Conservation (phyloP, 2,797 vertebrate genomes). For the Takifugu rubripes region DNA sequence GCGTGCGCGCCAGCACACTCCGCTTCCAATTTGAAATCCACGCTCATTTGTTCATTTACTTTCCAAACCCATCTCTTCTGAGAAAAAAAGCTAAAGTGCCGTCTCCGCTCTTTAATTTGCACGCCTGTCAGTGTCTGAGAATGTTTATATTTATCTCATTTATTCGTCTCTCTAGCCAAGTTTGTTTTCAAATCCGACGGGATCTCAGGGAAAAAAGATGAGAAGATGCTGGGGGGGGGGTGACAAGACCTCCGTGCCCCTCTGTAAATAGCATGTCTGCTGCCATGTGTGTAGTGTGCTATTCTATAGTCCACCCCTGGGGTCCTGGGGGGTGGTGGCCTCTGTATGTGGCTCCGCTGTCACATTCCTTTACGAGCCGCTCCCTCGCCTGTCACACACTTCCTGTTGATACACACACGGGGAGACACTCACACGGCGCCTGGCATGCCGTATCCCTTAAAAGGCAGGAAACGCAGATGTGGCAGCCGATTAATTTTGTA, state of each 20-base stretch:
- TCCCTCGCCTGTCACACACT: constrained; percentile 59
- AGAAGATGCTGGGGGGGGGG: constrained; percentile 24
- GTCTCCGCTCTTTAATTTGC: constrained; percentile 69
- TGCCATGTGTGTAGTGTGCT: constrained; percentile 1
- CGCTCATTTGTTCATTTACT: constrained; percentile 36
- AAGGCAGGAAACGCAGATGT: constrained; percentile 72
- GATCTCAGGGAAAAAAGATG: constrained; percentile 32
- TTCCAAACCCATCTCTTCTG: constrained; percentile 56
- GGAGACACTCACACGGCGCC: constrained; percentile 34
- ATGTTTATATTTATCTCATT: constrained; percentile 63
- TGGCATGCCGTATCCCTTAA: constrained; percentile 72
- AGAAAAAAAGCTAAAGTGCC: constrained; percentile 56
- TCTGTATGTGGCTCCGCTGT: constrained; percentile 66
- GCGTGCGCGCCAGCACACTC: constrained; percentile 16
- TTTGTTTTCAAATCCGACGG: constrained; percentile 59
- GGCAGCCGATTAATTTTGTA: constrained; percentile 78
- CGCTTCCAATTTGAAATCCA: constrained; percentile 16
- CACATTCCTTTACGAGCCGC: constrained; percentile 67
- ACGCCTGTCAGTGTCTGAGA: constrained; percentile 63
- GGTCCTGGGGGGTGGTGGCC: constrained; percentile 66
- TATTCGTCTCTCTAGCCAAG: constrained; percentile 40
- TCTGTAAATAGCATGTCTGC: constrained; percentile 44
- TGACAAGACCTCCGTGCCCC: constrained; percentile 48
- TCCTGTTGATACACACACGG: constrained; percentile 23
- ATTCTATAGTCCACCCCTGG: constrained; percentile 53